Evolutionary conservation across 2,888 invertebrate species (phyloP).

Genomic region (Hypomecis punctinalis): DNA sequence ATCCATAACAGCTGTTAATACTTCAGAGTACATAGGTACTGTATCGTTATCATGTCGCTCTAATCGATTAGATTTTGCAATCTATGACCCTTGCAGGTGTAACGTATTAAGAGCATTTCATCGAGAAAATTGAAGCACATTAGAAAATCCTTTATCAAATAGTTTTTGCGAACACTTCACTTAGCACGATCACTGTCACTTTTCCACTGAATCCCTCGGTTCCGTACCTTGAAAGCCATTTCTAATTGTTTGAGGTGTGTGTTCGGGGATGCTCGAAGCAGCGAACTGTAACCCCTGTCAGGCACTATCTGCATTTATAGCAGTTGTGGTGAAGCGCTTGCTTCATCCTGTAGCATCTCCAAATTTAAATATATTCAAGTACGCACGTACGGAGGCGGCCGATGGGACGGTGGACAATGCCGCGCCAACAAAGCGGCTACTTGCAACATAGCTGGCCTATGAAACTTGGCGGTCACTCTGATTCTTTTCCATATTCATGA

Average conservation of each 20-base stretch:
- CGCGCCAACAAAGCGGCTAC: constrained; percentile 76
- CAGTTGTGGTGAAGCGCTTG: constrained; percentile 66
- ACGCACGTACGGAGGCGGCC: constrained; percentile 78
- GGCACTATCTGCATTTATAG: constrained; percentile 75
- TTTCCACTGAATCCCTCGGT: constrained; percentile 49
- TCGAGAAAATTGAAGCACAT: neutral
- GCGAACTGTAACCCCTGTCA: constrained; percentile 74
- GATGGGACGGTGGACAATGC: constrained; percentile 79
- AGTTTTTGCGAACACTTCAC: constrained; percentile 28
- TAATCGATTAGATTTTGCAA: constrained; percentile 3
- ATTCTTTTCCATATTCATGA: constrained; percentile 62
- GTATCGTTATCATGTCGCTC: neutral
- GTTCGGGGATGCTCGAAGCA: constrained; percentile 71
- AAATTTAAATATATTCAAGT: constrained; percentile 85
- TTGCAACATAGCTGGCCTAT: constrained; percentile 75
- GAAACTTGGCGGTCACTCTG: constrained; percentile 73
- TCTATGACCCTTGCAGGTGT: constrained; percentile 16
- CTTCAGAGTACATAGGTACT: constrained; percentile 14
- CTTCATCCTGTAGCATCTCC: constrained; percentile 82
- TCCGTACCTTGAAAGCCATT: constrained; percentile 81
- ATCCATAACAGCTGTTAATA: constrained; percentile 20
- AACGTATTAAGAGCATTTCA: neutral
- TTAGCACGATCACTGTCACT: constrained; percentile 38
- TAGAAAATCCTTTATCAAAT: constrained; percentile 8
- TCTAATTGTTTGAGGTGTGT: constrained; percentile 64